These are phyloP conservation scores for Anolis carolinensis DNA, from an alignment of 2,113 vertebrate species.

Conservation along the genomic window DNA sequence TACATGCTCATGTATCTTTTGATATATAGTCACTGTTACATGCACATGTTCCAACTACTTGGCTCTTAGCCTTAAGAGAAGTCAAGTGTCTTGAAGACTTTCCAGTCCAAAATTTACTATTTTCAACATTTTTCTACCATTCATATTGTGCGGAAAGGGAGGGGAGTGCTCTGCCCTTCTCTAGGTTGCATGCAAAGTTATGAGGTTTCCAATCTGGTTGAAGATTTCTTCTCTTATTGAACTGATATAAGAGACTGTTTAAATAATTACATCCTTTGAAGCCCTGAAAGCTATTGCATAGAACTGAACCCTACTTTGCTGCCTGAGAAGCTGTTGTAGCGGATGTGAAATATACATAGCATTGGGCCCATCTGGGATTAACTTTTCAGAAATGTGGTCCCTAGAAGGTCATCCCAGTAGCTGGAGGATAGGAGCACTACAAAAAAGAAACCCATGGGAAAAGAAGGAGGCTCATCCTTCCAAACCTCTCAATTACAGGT, in stretches of 20 bases:
- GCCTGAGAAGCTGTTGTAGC: no score
- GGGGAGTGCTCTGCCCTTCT: neutral
- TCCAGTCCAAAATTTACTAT: neutral
- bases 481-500: neutral
- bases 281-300: neutral
- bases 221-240: neutral
- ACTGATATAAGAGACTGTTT: neutral
- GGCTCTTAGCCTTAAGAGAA: neutral
- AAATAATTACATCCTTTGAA: neutral
- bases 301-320: neutral
- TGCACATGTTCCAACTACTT: neutral
- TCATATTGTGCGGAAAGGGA: neutral
- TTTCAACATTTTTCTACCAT: neutral
- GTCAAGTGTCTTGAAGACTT: neutral
- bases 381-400: neutral
- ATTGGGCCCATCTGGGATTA: no score
- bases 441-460: neutral
- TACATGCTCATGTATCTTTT: neutral
- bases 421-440: neutral
- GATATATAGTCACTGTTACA: neutral
- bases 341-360: neutral
- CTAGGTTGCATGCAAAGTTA: no score
- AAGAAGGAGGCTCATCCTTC: neutral
- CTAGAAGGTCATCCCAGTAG: neutral
- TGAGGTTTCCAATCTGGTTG: neutral